Percentiles rank a stretch among this genome's conserved stretches.
Conservation (phyloP, 2,113 vertebrate genomes). For the Oreochromis spilurus region DNA sequence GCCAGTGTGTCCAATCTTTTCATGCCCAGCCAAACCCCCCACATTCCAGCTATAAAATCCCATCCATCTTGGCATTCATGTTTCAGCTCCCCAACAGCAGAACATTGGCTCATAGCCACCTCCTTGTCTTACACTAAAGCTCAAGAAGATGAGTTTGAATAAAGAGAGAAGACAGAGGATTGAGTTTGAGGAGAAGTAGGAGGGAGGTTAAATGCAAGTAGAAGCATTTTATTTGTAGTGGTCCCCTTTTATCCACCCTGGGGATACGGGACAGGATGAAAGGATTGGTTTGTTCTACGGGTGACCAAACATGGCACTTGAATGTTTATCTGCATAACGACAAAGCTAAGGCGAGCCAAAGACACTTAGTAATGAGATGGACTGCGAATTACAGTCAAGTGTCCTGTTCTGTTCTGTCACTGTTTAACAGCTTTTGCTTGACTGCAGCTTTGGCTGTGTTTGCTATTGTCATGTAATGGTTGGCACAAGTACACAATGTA, state of each 20-base stretch:
- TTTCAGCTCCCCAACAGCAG: constrained; percentile 20
- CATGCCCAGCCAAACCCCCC: constrained; percentile 53
- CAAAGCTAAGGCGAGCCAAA: constrained; percentile 39
- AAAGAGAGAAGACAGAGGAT: neutral
- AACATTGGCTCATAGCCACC: constrained; percentile 39
- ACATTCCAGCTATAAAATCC: constrained; percentile 59
- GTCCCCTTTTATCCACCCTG: constrained; percentile 21
- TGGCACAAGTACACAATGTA: neutral
- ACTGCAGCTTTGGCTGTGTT: neutral
- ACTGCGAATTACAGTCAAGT: constrained; percentile 51
- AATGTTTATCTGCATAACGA: constrained; percentile 44
- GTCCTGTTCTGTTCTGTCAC: constrained; percentile 1
- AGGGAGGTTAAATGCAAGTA: constrained; percentile 16
- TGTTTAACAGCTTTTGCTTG: constrained; percentile 17
- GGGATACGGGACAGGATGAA: constrained; percentile 33
- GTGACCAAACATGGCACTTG: constrained; percentile 57
- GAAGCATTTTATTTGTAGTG: constrained; percentile 33
- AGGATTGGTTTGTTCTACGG: constrained; percentile 40
- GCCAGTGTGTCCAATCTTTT: constrained; percentile 60
- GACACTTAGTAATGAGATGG: constrained; percentile 44
- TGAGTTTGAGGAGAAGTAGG: neutral
- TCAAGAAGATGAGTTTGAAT: constrained; percentile 36
- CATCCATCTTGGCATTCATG: constrained; percentile 57
- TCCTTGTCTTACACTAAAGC: constrained; percentile 35
- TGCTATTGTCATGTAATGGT: neutral